These are phyloP conservation scores for Vanessa tameamea DNA, from an alignment of 1,140 invertebrate genomes.

Conservation along the genomic window DNA sequence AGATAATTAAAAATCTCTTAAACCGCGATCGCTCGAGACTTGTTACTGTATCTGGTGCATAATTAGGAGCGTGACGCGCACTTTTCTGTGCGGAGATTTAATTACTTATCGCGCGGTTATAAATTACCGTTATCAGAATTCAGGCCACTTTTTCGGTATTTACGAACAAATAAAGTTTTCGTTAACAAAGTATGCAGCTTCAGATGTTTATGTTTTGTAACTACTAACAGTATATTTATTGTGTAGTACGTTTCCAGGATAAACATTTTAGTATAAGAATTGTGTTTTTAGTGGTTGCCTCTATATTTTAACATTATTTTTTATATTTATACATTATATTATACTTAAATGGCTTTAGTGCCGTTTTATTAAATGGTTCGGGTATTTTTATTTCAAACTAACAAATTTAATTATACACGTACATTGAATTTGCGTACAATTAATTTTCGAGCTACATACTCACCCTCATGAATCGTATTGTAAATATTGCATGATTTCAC, in stretches of 20 bases:
- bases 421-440: background rate
- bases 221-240: too few relatives aligned
- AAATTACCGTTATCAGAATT: conserved; percentile 57
- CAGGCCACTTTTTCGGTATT: conserved; percentile 37
- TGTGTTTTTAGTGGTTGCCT: too few relatives aligned
- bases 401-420: too few relatives aligned
- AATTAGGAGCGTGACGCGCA: conserved; percentile 59
- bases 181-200: background rate
- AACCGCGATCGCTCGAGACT: conserved; percentile 25
- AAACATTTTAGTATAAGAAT: too few relatives aligned
- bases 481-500: background rate
- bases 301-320: too few relatives aligned
- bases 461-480: background rate
- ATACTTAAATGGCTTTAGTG: too few relatives aligned
- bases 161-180: conserved; percentile 16
- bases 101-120: conserved; percentile 52
- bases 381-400: too few relatives aligned
- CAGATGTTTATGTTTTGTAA: too few relatives aligned
- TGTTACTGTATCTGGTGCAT: conserved; percentile 32
- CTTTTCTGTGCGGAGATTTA: conserved; percentile 56
- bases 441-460: background rate
- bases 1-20: background rate
- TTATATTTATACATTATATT: too few relatives aligned
- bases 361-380: too few relatives aligned
- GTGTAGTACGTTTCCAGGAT: too few relatives aligned